Conservation (phyloP, 2,113 vertebrate species). For the Eleginops maclovinus region DNA sequence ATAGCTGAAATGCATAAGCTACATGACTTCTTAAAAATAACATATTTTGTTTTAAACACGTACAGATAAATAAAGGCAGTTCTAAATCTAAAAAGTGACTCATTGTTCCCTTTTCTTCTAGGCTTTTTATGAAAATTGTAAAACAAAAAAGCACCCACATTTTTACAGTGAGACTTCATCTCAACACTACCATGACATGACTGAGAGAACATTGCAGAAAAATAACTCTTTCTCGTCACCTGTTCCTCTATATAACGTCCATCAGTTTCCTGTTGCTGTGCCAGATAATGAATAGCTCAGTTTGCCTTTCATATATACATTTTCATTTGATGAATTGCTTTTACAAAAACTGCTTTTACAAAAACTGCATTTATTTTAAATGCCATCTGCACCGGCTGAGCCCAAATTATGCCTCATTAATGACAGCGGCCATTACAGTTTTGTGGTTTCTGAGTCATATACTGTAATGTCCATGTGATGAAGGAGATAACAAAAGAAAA, state of each 20-base stretch:
- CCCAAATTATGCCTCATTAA: constrained; percentile 2
- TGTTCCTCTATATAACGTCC: constrained; percentile 1
- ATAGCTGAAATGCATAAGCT: background rate
- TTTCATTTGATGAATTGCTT: background rate
- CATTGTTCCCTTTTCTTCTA: background rate
- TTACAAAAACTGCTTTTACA: background rate
- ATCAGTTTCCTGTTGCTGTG: background rate
- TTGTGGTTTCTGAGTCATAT: background rate
- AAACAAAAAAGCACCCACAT: background rate
- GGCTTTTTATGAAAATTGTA: background rate
- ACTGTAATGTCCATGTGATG: background rate
- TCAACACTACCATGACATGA: background rate
- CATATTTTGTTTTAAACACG: constrained; percentile 10
- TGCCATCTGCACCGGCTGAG: background rate
- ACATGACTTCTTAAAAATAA: constrained; percentile 12
- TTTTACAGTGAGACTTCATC: background rate
- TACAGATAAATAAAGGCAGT: background rate
- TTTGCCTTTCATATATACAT: background rate
- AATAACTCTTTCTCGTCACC: background rate
- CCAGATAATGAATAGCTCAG: background rate
- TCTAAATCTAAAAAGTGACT: background rate
- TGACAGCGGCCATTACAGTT: background rate
- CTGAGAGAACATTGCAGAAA: background rate
- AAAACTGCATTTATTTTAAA: background rate
- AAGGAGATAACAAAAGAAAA: background rate